Base-by-base conservation (phyloP, 1,140 invertebrate genomes). In the Meloidogyne exigua region DNA sequence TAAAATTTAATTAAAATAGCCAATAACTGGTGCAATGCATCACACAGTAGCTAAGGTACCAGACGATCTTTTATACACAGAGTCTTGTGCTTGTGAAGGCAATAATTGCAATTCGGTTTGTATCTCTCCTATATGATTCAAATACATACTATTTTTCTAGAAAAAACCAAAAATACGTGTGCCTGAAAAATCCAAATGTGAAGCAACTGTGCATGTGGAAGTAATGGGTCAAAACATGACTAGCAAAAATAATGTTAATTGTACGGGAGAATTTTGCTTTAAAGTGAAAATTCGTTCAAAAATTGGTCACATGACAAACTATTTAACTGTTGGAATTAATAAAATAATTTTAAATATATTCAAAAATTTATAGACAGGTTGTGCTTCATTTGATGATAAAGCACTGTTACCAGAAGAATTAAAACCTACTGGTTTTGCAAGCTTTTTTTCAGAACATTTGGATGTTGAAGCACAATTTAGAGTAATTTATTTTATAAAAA, bases 21-120 rank as follows among this genome's bases (percentile, higher is more conserved):
- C 85, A 15, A 87, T 87, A 18, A 87, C 86, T 69, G 85, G 85
- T 44, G 84, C 86, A 11, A 87, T 87, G 85, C 85, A 87, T 77
- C 86, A 87, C 64, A 76, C 71, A 36, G 72, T 87, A 15, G 84
- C 84, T 0, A 76, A 85, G 68, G 69, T 70, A 10, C 83, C 84
- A 1, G 78, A 84, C 25, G 85, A 87, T 18, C 74, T 87, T n/a
- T 77, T 87, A 1, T 65, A 21, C 1, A 88, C 85, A 21, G 85
- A 87, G 66, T 83, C 80, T 10, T 87, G 85, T 66, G 75, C 83
- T 21, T 87, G 85, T 70, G 85, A 77, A 13, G 76, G 68, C 21
- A 77, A 83, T 69, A 84, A 76, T 68, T 87, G 85, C 71, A 86
- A 86, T 36, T 76, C 12, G 21, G 28, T 42, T n/a, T n/a, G n/a